These are phyloP conservation scores for Agrotis ipsilon DNA, from an alignment of 2,888 invertebrate species.

Conservation along the genomic window DNA sequence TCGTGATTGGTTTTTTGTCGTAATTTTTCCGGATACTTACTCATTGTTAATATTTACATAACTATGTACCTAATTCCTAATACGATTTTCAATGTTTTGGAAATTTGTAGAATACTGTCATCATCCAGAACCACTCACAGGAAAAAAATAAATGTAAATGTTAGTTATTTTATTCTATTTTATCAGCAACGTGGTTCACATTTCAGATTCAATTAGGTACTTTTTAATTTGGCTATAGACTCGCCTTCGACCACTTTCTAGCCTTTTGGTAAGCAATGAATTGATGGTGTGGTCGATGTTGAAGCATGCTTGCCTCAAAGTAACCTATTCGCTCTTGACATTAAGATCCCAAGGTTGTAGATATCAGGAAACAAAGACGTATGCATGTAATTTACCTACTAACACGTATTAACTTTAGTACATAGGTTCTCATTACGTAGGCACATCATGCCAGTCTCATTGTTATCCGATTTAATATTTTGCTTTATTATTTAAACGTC, in stretches of 20 bases:
- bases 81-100: not conserved
- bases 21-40: not conserved
- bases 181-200: not conserved
- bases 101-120: not conserved
- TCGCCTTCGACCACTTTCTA: no score
- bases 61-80: no score
- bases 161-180: no score
- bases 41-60: not conserved
- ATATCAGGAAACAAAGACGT: no score
- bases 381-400: not conserved
- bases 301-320: no score
- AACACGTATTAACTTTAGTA: not conserved
- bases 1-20: conserved; percentile 7
- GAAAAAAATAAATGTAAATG: no score
- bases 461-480: conserved; percentile 10
- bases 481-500: conserved; percentile 1
- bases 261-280: no score
- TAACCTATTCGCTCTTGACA: no score
- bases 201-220: not conserved
- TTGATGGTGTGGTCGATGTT: no score
- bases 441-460: conserved; percentile 13
- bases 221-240: no score
- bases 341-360: no score
- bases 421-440: not conserved
- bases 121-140: not conserved